These are phyloP conservation scores for Vanessa cardui DNA, from an alignment of 2,888 invertebrate species.

Conservation along the genomic window DNA sequence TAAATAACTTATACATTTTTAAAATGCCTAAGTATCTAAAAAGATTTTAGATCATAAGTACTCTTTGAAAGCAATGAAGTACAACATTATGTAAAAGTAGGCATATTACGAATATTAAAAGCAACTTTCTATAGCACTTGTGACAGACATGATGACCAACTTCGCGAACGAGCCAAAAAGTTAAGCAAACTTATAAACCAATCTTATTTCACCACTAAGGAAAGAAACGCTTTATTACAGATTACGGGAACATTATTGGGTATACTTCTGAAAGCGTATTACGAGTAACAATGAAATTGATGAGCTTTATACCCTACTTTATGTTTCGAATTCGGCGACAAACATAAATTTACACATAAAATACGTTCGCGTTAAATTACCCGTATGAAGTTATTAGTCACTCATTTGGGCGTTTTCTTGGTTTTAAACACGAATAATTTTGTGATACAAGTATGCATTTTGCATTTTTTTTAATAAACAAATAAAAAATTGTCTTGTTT, in stretches of 20 bases:
- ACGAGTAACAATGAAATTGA: not conserved
- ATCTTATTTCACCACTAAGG: conserved; percentile 50
- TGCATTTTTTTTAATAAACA: too few species aligned
- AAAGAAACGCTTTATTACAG: conserved; percentile 51
- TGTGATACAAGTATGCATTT: too few species aligned
- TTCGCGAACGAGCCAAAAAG: conserved; percentile 38
- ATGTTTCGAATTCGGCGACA: not conserved
- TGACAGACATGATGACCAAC: conserved; percentile 34
- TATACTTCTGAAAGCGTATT: not conserved
- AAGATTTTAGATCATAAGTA: conserved; percentile 14
- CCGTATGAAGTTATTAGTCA: too few species aligned
- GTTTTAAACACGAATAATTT: too few species aligned
- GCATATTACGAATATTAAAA: conserved; percentile 30
- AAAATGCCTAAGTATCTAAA: conserved; percentile 8
- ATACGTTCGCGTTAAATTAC: too few species aligned
- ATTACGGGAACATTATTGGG: conserved; percentile 29
- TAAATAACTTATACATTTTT: not conserved
- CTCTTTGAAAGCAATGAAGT: conserved; percentile 9
- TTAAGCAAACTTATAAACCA: conserved; percentile 49
- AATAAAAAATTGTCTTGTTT: too few species aligned
- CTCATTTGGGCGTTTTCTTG: too few species aligned
- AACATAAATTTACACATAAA: not conserved
- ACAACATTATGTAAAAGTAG: conserved; percentile 28
- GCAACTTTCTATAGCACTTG: conserved; percentile 36
- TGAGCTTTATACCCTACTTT: not conserved